Percentiles rank a stretch among this genome's conserved stretches.
These are phyloP conservation scores for Ormyrus rosae DNA, from an alignment of 2,888 invertebrate genomes.

Conservation along the genomic window DNA sequence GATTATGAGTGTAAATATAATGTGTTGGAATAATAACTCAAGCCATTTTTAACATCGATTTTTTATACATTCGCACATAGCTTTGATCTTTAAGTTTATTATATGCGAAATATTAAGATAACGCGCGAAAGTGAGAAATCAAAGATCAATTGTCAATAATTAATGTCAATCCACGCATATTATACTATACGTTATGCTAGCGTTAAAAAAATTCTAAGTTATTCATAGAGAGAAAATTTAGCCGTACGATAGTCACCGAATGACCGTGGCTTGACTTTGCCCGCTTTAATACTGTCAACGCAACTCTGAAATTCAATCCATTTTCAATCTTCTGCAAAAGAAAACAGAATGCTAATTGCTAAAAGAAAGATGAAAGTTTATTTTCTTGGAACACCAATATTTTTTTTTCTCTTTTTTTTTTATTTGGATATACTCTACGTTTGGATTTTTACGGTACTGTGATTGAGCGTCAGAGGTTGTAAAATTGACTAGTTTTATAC, in stretches of 20 bases:
- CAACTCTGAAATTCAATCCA: constrained; percentile 74
- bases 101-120: constrained; percentile 31
- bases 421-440: constrained; percentile 42
- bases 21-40: constrained; percentile 33
- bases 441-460: constrained; percentile 68
- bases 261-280: constrained; percentile 75
- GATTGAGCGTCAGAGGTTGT: constrained; percentile 74
- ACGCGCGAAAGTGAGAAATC: constrained; percentile 39
- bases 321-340: constrained; percentile 41
- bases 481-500: constrained; percentile 76
- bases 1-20: constrained; percentile 49
- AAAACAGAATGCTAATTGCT: constrained; percentile 39
- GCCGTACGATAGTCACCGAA: constrained; percentile 51
- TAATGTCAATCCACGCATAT: constrained; percentile 54
- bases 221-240: constrained; percentile 42
- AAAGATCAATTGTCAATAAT: constrained; percentile 56
- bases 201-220: constrained; percentile 51
- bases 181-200: constrained; percentile 47
- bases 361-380: constrained; percentile 50
- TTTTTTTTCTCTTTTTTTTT: constrained; percentile 40
- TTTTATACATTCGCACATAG: constrained; percentile 53
- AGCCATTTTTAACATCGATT: constrained; percentile 56
- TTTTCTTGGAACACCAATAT: constrained; percentile 41
- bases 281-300: constrained; percentile 69
- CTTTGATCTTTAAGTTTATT: constrained; percentile 52